Evolutionary conservation across 2,888 invertebrate genomes (phyloP), one percentile per base, ranked within the genome.

Genomic region (Drosophila atripex): DNA sequence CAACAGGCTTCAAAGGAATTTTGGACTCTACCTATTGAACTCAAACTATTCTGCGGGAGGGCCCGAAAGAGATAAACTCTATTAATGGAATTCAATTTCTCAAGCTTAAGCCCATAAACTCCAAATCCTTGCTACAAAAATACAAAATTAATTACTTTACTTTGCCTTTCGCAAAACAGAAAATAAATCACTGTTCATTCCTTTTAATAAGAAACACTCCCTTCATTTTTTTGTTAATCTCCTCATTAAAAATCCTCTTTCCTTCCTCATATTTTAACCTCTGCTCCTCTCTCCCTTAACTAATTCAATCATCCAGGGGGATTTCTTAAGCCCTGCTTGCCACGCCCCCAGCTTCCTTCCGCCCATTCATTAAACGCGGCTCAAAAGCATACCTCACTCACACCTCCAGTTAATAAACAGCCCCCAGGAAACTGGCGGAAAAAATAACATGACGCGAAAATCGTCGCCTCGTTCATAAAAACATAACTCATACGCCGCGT

Each of bases 401-500:
- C 60, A 71, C 69, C 54, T 65, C 35, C 49, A 71, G 77, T 80
- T 80, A 76, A 83, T 80, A 83, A 80, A 75, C 74, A 69, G 59
- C 50, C 52, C 49, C 23, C 38, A 64, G 64, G 35, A 21, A 35
- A 5, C 21, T 28, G 51, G n/a, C 9, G n/a, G 8, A 21, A 54
- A 50, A 23, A 54, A 35, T 28, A 43, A 14, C 64, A 25, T 38
- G 64, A 52, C 35, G 64, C 23, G 21, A 64, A 68, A 69, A 69
- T 58, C 50, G 58, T 58, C 68, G 51, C 64, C 46, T 28, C 49
- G 58, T 35, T 49, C 58, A 69, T 68, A 71, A 71, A 43, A 64
- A 69, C 66, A 80, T 85, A 66, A 77, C 60, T 77, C 63, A 82
- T 82, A 83, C 83, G 86, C 80, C 56, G 39, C 30, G 65, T 52